Evolutionary conservation across 2,797 vertebrate genomes (phyloP).

Genomic region (Aythya fuligula): DNA sequence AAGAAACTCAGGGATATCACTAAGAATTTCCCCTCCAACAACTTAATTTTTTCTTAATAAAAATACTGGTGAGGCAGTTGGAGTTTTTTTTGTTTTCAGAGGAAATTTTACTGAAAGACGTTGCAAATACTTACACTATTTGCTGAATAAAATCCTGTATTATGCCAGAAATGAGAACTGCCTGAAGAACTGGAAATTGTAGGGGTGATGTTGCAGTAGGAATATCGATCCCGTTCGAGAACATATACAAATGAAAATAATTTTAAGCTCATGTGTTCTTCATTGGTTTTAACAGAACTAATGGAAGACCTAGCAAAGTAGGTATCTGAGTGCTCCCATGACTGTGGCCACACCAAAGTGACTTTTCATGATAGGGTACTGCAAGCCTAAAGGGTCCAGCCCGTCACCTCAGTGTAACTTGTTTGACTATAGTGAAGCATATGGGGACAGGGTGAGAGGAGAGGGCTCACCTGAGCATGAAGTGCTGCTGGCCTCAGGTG

Average conservation of each 20-base stretch:
- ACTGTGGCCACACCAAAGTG: not conserved
- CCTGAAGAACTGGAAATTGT: not conserved
- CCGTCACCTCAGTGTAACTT: not conserved
- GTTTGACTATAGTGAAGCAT: not conserved
- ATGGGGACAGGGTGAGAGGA: not conserved
- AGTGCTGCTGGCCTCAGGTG: not conserved
- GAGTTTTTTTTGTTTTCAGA: not conserved
- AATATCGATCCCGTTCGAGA: not conserved
- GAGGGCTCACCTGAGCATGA: not conserved
- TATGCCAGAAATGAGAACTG: slow-evolving; percentile 40
- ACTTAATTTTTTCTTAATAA: not conserved
- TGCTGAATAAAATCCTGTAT: not conserved
- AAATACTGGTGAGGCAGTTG: not conserved
- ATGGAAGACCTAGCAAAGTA: not conserved
- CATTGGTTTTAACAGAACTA: not conserved
- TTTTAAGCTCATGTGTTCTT: not conserved
- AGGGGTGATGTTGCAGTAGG: not conserved
- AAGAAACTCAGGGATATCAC: not conserved
- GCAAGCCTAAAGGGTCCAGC: not conserved
- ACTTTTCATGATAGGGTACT: not conserved
- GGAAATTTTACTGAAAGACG: not conserved
- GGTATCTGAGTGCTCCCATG: not conserved
- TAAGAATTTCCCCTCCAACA: not conserved
- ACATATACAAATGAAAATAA: not conserved
- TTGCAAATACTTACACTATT: not conserved